These are phyloP conservation scores for Donacobius atricapilla DNA, from an alignment of 2,113 vertebrate species.

Conservation along the genomic window DNA sequence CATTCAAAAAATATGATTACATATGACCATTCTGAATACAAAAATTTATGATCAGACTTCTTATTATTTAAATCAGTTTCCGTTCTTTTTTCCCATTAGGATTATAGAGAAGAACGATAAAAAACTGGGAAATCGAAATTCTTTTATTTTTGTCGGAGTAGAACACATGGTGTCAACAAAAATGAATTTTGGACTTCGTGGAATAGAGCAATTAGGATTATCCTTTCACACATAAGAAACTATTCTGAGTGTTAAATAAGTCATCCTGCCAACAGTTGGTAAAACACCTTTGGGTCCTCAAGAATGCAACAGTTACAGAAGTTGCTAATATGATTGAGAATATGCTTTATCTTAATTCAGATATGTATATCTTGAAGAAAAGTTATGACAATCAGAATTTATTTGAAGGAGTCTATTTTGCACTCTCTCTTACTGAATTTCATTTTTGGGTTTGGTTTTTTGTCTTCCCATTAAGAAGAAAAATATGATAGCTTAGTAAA, in stretches of 20 bases:
- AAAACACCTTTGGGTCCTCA: not conserved
- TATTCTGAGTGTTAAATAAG: not conserved
- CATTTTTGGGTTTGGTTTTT: not conserved
- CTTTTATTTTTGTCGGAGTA: not conserved
- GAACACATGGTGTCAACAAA: not conserved
- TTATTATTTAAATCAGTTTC: not conserved
- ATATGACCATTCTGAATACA: rapidly evolving
- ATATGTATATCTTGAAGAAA: not conserved
- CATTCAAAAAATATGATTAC: not conserved
- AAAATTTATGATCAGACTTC: not conserved
- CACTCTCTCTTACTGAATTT: not conserved
- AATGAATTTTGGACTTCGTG: not conserved
- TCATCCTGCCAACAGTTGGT: too few species aligned
- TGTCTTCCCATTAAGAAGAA: not conserved
- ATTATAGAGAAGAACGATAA: not conserved
- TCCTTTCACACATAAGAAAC: not conserved
- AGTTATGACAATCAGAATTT: not conserved
- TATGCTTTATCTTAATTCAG: not conserved
- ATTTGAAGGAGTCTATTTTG: not conserved
- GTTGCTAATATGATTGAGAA: not conserved
- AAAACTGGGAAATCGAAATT: not conserved
- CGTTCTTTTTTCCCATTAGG: not conserved
- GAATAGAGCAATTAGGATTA: not conserved
- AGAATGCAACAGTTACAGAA: not conserved
- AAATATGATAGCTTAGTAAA: not conserved